These are phyloP conservation scores for Drosophila lowei DNA, from an alignment of 1,140 invertebrate species.

Conservation along the genomic window DNA sequence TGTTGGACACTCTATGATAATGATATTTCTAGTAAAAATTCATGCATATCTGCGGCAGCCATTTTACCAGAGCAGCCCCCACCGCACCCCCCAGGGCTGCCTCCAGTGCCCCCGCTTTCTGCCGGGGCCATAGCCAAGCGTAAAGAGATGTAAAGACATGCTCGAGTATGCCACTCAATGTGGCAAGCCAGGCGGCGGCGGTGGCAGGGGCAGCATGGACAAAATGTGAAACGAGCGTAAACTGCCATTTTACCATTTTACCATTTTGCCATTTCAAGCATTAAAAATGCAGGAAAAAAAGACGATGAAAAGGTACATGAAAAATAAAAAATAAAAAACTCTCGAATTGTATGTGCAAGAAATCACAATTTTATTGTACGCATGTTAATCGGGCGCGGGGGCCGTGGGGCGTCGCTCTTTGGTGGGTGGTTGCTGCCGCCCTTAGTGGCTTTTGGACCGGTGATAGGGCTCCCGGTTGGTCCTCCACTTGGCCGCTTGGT, in stretches of 20 bases:
- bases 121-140: conserved; percentile 59
- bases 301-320: conserved; percentile 7
- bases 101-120: not conserved
- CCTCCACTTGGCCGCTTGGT: not conserved
- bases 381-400: conserved; percentile 42
- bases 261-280: conserved; percentile 74
- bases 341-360: conserved; percentile 58
- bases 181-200: conserved; percentile 37
- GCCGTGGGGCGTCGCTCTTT: conserved; percentile 4
- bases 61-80: conserved; percentile 37
- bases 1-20: conserved; percentile 18
- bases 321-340: conserved; percentile 28
- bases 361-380: conserved; percentile 69
- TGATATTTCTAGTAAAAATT: conserved; percentile 27
- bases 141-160: conserved; percentile 80
- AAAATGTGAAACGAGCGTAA: conserved; percentile 77
- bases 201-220: conserved; percentile 35
- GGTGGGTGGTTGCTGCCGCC: conserved; percentile 6
- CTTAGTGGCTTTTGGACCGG: conserved; percentile 35
- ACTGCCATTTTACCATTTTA: conserved; percentile 13
- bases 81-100: not conserved
- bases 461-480: conserved; percentile 24
- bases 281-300: conserved; percentile 35
- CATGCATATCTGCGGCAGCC: conserved; percentile 30
- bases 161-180: conserved; percentile 74